Base-by-base conservation (phyloP, 2,113 vertebrate genomes). In the Mungos mungo region DNA sequence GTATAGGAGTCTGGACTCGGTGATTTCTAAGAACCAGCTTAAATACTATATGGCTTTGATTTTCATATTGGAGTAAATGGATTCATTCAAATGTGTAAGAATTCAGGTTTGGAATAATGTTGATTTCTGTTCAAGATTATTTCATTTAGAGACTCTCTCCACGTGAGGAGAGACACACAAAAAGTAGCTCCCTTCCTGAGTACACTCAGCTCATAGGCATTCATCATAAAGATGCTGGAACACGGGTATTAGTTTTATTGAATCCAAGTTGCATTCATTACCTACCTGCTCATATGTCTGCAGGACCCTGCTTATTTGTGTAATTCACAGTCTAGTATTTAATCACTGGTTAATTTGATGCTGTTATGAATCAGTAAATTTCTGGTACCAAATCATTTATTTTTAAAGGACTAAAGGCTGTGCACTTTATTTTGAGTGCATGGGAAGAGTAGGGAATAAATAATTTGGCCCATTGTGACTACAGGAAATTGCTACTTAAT, bases 301-400 rank as follows among this genome's bases (percentile, higher is more conserved):
- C 11, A 80, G 33, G 3, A 25, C 25, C 15, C 7, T 31, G 52
- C 69, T 81, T 92, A 29, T 92, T 96, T 92, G 23, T 92, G 31
- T 31, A 88, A 81, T 76, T 94, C 60, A 60, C 52, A 85, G 35
- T 66, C 77, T 74, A 74, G 33, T 82, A 18, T 90, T 92, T 92
- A 87, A 84, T 87, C 81, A 81, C 79, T 95, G 69, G 54, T 83
- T 97, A 96, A 95, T 92, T 95, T 90, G 54, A 94, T 65, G 21
- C 18, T 47, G 5, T 71, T 72, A 54, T 41, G 29, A 96, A 38
- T 96, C n/a, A 71, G 41, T 92, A 76, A 84, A 92, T 54, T 31
- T 80, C 25, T 0, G 21, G 19, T 47, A 97, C 45, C 16, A 93
- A 52, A 81, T 65, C 23, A 72, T 77, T 93, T 94, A 88, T 92